A percentile compares a stretch with the other conserved stretches of the same genome.
Evolutionary conservation across 2,797 vertebrate species (phyloP).

Genomic region (Pantherophis alleghaniensis): DNA sequence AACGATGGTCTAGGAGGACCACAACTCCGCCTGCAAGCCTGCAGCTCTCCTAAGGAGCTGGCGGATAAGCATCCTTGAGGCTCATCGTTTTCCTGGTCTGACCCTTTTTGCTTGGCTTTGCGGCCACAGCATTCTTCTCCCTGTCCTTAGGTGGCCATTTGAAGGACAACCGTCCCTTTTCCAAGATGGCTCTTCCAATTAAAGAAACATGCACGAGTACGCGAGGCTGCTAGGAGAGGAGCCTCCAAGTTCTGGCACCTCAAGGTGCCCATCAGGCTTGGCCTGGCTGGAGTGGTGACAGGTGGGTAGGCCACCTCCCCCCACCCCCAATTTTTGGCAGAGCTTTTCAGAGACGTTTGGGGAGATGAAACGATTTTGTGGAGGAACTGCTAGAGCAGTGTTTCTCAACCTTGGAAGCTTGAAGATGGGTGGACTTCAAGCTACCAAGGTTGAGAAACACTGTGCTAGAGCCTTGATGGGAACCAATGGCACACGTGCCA

Average conservation of each 20-base stretch:
- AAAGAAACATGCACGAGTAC: not conserved
- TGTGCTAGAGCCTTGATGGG: no score
- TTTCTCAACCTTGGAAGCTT: no score
- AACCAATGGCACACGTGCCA: no score
- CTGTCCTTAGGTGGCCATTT: not conserved
- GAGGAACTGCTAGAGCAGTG: not conserved
- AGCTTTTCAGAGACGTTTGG: not conserved
- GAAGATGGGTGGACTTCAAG: no score
- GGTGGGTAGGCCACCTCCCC: not conserved
- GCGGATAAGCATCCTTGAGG: not conserved
- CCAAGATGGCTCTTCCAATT: not conserved
- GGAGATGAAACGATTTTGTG: not conserved
- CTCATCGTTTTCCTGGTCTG: not conserved
- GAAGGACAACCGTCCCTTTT: not conserved
- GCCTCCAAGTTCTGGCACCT: not conserved
- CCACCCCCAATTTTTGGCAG: not conserved
- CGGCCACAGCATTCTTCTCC: no score
- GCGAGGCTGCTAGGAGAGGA: not conserved
- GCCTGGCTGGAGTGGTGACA: not conserved
- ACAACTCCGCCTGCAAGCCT: not conserved
- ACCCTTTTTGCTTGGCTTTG: not conserved
- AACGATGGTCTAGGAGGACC: not conserved
- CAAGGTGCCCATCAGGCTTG: not conserved
- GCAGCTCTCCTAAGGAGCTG: not conserved
- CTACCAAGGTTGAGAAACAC: no score